Evolutionary conservation across 1,140 invertebrate genomes (phyloP).

Genomic region (Adoxophyes honmai): DNA sequence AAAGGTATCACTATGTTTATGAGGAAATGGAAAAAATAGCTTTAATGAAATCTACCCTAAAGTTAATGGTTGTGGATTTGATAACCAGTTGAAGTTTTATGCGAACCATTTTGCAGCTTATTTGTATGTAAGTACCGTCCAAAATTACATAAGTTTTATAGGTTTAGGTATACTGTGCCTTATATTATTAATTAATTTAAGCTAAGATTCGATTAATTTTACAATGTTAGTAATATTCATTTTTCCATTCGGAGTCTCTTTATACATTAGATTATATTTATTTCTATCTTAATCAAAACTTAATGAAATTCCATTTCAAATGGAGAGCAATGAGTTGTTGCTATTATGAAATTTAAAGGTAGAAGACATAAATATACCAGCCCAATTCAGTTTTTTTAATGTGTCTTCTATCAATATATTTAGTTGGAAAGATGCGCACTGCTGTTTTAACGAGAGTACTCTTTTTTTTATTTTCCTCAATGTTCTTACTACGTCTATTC

Average conservation of each 20-base stretch:
- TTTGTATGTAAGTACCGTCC: constrained; percentile 2
- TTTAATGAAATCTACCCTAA: background rate
- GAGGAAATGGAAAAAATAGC: background rate
- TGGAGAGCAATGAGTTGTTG: no score
- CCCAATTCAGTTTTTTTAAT: no score
- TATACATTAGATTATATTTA: background rate
- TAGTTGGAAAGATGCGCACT: no score
- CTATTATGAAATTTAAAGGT: no score
- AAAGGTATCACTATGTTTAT: no score
- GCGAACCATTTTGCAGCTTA: background rate
- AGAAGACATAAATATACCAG: no score
- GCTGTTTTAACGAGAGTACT: no score
- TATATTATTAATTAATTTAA: background rate
- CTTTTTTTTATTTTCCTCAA: no score
- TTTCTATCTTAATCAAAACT: no score
- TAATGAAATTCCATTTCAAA: no score
- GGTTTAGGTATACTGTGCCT: background rate
- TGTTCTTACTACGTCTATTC: no score
- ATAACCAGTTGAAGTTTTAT: background rate
- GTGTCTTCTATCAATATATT: no score
- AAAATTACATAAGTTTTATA: background rate
- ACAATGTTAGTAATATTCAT: background rate
- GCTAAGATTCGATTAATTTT: background rate
- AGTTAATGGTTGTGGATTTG: constrained; percentile 6
- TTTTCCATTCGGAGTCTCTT: background rate